phyloP scores from a whole-genome alignment of 2,797 vertebrate genomes.

The Malacoraja senta region DNA sequence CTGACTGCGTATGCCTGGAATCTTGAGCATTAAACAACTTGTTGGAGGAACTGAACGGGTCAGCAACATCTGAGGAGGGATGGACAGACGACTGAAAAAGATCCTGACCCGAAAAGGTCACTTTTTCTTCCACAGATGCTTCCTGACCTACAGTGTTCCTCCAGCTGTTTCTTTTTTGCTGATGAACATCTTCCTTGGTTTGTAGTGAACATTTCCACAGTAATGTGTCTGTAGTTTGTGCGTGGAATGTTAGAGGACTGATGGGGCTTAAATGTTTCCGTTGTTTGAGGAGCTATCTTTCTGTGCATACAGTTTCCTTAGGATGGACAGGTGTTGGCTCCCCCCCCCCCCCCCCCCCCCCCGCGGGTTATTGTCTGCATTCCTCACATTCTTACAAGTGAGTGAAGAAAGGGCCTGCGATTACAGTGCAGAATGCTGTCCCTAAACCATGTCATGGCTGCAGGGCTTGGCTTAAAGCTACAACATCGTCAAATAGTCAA shows the following conservation, averaged over 20 bases:
- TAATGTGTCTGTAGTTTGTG: too few species aligned
- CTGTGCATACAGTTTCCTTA: neutral
- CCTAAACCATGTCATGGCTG: neutral
- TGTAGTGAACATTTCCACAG: too few species aligned
- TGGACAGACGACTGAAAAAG: too few species aligned
- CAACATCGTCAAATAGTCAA: neutral
- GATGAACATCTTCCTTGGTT: too few species aligned
- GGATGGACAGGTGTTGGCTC: neutral
- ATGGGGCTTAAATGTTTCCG: neutral
- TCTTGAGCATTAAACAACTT: too few species aligned
- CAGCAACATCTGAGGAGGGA: too few species aligned
- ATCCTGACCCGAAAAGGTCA: too few species aligned
- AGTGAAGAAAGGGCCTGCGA: neutral
- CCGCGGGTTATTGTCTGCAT: neutral
- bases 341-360: neutral
- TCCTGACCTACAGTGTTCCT: too few species aligned
- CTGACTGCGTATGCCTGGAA: too few species aligned
- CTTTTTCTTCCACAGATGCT: too few species aligned
- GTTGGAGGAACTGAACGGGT: too few species aligned
- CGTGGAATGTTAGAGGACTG: neutral
- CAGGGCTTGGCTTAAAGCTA: neutral
- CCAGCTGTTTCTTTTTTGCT: too few species aligned
- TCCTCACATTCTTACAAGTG: conserved; percentile 1
- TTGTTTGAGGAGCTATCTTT: neutral
- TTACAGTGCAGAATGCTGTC: neutral